These are phyloP conservation scores for Drosophila neotestacea DNA, from an alignment of 2,888 invertebrate species.

Conservation along the genomic window DNA sequence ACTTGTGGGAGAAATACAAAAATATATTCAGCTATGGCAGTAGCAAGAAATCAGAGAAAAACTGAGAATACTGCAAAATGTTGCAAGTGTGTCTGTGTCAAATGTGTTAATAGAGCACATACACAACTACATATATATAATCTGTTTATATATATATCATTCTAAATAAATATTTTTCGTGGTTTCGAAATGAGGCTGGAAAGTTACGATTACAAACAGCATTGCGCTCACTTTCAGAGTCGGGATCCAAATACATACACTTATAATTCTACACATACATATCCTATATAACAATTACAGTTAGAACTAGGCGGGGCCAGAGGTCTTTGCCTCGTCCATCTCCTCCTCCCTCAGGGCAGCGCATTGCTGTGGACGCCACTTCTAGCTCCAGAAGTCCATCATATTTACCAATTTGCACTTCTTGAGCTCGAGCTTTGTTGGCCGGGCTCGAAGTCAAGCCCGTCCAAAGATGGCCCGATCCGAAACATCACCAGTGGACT, in stretches of 20 bases:
- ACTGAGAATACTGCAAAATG: slow-evolving; percentile 71
- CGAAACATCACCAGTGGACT: slow-evolving; percentile 89
- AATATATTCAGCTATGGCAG: slow-evolving; percentile 70
- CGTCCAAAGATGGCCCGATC: slow-evolving; percentile 87
- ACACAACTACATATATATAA: slow-evolving; percentile 11
- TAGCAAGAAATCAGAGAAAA: slow-evolving; percentile 58
- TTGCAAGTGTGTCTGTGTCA: slow-evolving; percentile 41
- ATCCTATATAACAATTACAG: slow-evolving; percentile 60
- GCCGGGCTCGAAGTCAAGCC: slow-evolving; percentile 87
- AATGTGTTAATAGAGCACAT: slow-evolving; percentile 11
- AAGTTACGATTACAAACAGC: slow-evolving; percentile 41
- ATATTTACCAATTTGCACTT: slow-evolving; percentile 86
- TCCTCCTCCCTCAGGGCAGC: slow-evolving; percentile 71
- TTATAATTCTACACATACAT: slow-evolving; percentile 40
- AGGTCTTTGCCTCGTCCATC: slow-evolving; percentile 11
- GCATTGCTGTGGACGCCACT: slow-evolving; percentile 79
- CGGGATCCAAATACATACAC: slow-evolving; percentile 38
- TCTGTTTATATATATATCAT: slow-evolving; percentile 19
- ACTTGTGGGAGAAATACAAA: slow-evolving; percentile 45
- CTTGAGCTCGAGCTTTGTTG: slow-evolving; percentile 84
- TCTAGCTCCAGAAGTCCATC: slow-evolving; percentile 86
- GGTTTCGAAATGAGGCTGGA: slow-evolving; percentile 20
- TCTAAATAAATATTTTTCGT: slow-evolving; percentile 19
- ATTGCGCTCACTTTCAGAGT: slow-evolving; percentile 45
- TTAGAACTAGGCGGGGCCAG: slow-evolving; percentile 37